These are phyloP conservation scores for Pygathrix nemaeus DNA, from an alignment of 2,113 vertebrate species.

Conservation along the genomic window DNA sequence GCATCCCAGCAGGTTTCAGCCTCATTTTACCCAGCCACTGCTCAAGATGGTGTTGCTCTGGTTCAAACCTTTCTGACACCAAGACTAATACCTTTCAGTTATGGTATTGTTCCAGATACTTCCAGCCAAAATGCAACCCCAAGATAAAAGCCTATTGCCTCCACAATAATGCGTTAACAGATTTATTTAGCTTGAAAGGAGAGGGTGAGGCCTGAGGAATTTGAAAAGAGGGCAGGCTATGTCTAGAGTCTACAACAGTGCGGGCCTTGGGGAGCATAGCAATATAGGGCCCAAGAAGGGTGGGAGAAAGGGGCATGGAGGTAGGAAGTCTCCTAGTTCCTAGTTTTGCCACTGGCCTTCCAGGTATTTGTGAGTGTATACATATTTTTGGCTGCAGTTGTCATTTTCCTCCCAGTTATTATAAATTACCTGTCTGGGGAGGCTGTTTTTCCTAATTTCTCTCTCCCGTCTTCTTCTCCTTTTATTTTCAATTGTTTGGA, in stretches of 20 bases:
- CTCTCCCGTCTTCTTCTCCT: not conserved
- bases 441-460: not conserved
- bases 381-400: not conserved
- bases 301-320: not conserved
- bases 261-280: not conserved
- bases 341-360: not conserved
- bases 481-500: constrained; percentile 27
- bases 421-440: not conserved
- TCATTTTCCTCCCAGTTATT: not conserved
- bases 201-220: not conserved
- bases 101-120: not conserved
- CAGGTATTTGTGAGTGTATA: not conserved
- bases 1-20: too few relatives aligned
- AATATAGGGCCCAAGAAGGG: not conserved
- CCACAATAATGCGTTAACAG: not conserved
- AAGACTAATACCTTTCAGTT: not conserved
- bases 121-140: not conserved
- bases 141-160: not conserved
- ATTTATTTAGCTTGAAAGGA: not conserved
- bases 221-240: not conserved
- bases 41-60: too few relatives aligned
- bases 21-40: too few relatives aligned
- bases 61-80: too few relatives aligned
- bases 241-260: not conserved
- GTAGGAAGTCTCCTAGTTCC: not conserved